Conservation (phyloP, 35 echinoderm and acorn worm genomes). For the Stichopus chloronotus region DNA sequence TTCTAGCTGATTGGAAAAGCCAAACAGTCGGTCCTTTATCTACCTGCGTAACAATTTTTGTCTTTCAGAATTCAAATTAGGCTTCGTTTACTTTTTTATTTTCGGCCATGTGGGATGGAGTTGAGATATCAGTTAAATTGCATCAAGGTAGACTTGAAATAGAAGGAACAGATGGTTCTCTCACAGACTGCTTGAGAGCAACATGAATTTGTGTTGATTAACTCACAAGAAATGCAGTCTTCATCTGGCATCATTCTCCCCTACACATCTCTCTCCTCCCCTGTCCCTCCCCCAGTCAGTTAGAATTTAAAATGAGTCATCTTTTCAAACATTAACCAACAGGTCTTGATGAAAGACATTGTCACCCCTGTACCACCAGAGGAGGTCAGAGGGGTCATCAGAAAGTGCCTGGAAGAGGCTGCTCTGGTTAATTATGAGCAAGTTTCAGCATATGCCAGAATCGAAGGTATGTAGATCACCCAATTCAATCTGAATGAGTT, state of each 20-base stretch:
- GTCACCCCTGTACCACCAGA: slow-evolving; percentile 97
- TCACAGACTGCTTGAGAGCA: too few species aligned
- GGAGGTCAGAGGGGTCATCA: slow-evolving; percentile 90
- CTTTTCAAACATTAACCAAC: not conserved
- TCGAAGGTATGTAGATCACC: slow-evolving; percentile 76
- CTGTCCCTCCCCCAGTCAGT: not conserved
- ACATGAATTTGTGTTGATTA: not conserved
- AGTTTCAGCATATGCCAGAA: slow-evolving; percentile 97
- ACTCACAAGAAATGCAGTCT: not conserved
- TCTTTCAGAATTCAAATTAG: too few species aligned
- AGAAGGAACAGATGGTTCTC: too few species aligned
- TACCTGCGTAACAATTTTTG: too few species aligned
- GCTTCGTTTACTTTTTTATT: too few species aligned
- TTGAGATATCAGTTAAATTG: too few species aligned
- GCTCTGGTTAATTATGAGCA: slow-evolving; percentile 98
- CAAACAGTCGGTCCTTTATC: too few species aligned
- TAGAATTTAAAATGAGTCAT: not conserved
- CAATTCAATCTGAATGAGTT: too few species aligned
- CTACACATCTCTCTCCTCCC: not conserved
- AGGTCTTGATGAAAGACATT: slow-evolving; percentile 99
- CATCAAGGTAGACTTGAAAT: too few species aligned
- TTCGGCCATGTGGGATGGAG: too few species aligned
- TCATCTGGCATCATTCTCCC: not conserved
- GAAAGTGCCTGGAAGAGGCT: slow-evolving; percentile 93
- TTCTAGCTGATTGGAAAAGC: too few species aligned